Conservation (phyloP, 2,888 invertebrate genomes). For the Pocota personata region DNA sequence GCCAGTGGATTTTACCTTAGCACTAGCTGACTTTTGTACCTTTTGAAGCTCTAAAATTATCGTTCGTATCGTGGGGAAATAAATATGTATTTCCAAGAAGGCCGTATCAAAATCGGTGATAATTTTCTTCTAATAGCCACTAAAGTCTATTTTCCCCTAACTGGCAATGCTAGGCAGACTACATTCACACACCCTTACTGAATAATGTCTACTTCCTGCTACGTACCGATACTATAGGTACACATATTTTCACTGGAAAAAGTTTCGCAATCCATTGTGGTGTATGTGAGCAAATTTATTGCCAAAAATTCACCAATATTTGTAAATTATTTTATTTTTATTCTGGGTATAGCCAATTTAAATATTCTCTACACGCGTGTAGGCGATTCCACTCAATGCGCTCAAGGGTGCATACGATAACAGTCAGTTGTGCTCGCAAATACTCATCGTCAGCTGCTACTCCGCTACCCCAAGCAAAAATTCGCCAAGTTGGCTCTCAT, state of each 20-base stretch:
- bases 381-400: constrained; percentile 19
- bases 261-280: not conserved
- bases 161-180: constrained; percentile 1
- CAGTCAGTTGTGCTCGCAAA: constrained; percentile 16
- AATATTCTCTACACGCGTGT: not conserved
- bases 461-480: constrained; percentile 44
- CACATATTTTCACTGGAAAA: not conserved
- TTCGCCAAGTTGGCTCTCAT: constrained; percentile 39
- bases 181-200: not conserved
- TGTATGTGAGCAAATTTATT: not conserved
- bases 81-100: too few species aligned
- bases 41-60: too few species aligned
- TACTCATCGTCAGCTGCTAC: constrained; percentile 33
- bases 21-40: too few species aligned
- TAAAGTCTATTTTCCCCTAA: not conserved
- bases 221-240: not conserved
- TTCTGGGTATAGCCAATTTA: not conserved
- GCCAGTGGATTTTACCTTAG: too few species aligned
- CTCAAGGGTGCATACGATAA: constrained; percentile 53
- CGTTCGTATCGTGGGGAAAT: too few species aligned
- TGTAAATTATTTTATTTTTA: not conserved
- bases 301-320: constrained; percentile 34
- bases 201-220: not conserved
- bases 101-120: not conserved
- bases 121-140: not conserved